These are phyloP conservation scores for Hippoglossus hippoglossus DNA, from an alignment of 2,797 vertebrate genomes.

Conservation along the genomic window DNA sequence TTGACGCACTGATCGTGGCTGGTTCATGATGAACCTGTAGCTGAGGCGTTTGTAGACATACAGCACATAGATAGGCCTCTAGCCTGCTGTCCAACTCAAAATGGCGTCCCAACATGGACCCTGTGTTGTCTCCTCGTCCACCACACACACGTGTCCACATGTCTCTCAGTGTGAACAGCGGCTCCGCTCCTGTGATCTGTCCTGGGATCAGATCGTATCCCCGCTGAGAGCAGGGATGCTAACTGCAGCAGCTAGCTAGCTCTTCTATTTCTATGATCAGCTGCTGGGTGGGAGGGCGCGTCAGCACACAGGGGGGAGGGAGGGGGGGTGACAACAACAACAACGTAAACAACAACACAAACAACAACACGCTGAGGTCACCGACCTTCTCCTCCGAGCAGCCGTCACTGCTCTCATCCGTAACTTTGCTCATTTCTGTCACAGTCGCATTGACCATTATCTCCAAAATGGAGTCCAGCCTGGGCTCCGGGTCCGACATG, in stretches of 20 bases:
- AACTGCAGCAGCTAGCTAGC: constrained; percentile 38
- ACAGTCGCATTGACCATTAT: constrained; percentile 66
- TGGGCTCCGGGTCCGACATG: constrained; percentile 73
- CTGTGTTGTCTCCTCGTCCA: accelerated
- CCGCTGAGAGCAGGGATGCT: too few relatives aligned
- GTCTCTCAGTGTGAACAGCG: accelerated
- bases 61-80: constrained; percentile 59
- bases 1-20: neutral
- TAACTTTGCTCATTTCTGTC: constrained; percentile 71
- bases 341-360: neutral
- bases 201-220: accelerated
- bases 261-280: constrained; percentile 74
- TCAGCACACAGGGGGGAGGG: neutral
- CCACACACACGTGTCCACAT: neutral
- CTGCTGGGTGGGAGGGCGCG: constrained; percentile 24
- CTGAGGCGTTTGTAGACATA: constrained; percentile 59
- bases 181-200: accelerated
- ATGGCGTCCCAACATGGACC: constrained; percentile 46
- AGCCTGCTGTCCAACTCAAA: constrained; percentile 18
- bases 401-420: neutral
- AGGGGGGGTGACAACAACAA: neutral
- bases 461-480: constrained; percentile 73
- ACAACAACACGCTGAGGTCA: neutral
- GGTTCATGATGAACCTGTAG: neutral
- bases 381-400: constrained; percentile 55